phyloP scores from a whole-genome alignment of 2,888 invertebrate species.

The Hirtodrosophila confusa region DNA sequence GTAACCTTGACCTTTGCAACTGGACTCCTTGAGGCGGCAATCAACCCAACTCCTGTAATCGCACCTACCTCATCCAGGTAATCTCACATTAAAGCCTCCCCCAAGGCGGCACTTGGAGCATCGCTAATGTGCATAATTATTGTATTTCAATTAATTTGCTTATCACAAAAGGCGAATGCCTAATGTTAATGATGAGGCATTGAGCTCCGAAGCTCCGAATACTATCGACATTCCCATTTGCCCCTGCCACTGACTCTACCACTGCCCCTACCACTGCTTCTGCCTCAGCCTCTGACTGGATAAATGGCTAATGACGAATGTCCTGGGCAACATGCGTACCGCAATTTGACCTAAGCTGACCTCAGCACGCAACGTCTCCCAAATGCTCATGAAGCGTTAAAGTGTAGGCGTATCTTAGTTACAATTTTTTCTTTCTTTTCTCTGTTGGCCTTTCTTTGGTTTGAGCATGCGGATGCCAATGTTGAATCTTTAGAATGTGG shows the following conservation, averaged over 20 bases:
- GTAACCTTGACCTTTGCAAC: conserved; percentile 16
- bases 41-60: conserved; percentile 15
- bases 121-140: conserved; percentile 53
- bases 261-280: too few relatives aligned
- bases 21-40: conserved; percentile 14
- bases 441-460: conserved; percentile 11
- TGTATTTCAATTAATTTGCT: conserved; percentile 58
- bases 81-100: conserved; percentile 8
- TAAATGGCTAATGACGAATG: conserved; percentile 58
- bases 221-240: conserved; percentile 48
- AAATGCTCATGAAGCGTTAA: conserved; percentile 26
- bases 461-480: conserved; percentile 29
- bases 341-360: conserved; percentile 47
- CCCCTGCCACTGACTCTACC: too few relatives aligned
- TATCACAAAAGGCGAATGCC: conserved; percentile 35
- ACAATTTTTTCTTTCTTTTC: conserved; percentile 1
- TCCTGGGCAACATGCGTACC: conserved; percentile 35
- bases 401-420: conserved; percentile 38
- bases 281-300: background rate
- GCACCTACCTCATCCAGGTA: conserved; percentile 10
- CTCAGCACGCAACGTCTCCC: conserved; percentile 43
- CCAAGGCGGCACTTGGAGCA: background rate
- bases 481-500: conserved; percentile 56
- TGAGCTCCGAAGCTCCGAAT: conserved; percentile 10
- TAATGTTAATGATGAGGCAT: conserved; percentile 17